Conservation (phyloP, 2,797 vertebrate species). For the Microcaecilia unicolor region DNA sequence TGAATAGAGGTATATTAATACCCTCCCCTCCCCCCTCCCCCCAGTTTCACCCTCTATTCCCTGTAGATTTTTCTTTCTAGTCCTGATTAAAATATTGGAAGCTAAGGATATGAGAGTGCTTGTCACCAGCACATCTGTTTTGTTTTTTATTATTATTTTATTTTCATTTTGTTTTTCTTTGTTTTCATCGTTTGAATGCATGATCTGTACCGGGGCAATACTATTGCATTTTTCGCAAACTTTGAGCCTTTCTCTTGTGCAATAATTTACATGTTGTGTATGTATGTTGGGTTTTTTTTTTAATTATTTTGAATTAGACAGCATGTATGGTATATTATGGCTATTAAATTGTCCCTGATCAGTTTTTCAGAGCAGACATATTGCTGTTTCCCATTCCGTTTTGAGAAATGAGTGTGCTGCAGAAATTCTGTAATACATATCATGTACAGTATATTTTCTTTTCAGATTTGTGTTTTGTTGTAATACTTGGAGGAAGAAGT, state of each 20-base stretch:
- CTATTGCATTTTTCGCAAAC: constrained; percentile 99
- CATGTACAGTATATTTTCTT: constrained; percentile 98
- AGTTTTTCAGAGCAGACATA: constrained; percentile 95
- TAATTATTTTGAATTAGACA: constrained; percentile 72
- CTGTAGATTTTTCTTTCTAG: constrained; percentile 90
- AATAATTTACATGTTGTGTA: constrained; percentile 99
- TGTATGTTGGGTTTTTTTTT: constrained; percentile 72
- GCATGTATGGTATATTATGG: constrained; percentile 99
- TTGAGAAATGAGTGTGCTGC: constrained; percentile 86
- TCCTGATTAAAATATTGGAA: constrained; percentile 77
- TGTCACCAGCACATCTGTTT: constrained; percentile 89
- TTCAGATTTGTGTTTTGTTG: no score
- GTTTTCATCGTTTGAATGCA: constrained; percentile 96
- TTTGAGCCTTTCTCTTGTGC: constrained; percentile 99
- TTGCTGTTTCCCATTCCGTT: constrained; percentile 91
- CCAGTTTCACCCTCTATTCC: constrained; percentile 36
- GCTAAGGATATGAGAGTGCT: constrained; percentile 84
- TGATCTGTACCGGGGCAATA: constrained; percentile 99
- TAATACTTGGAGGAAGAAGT: constrained; percentile 79
- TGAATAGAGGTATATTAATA: constrained; percentile 89
- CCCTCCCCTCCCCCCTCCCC: constrained; percentile 9
- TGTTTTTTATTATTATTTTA: neutral
- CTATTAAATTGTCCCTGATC: constrained; percentile 96
- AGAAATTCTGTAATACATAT: constrained; percentile 98
- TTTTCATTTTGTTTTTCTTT: constrained; percentile 41